Base-by-base conservation (phyloP, 2,888 invertebrate species). In the Proisotoma minuta region DNA sequence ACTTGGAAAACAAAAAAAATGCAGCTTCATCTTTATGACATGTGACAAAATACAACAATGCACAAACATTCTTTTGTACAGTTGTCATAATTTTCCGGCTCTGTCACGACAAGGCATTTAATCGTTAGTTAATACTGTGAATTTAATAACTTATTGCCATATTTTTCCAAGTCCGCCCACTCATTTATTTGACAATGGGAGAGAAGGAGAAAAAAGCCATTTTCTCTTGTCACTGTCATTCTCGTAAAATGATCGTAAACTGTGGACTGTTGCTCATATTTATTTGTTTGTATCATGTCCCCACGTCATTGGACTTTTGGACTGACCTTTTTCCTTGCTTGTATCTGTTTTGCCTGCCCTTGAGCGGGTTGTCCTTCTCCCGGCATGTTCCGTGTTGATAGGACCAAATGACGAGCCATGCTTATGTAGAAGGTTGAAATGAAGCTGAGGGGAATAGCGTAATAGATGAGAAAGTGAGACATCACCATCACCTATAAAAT, bases 381-480 rank as follows among this genome's bases (percentile, higher is more conserved):
- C 0, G 91, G 90, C 76, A 91, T 85, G 75, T 87, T 90, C 75
- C 83, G 84, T 3, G 91, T 88, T 75, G 89, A 88, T 57, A 86
- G 84, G 70, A 94, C 85, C 56, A 96, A 82, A 75, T 90, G 87
- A 2, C 87, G 81, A 0, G 95, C 94, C 88, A 95, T 96, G 73
- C 92, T 79, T 40, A 87, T 82, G 81, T 96, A 95, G 82, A 94
- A 95, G 57, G 87, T 80, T 0, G 87, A 87, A 74, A 95, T 94
- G 66, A 93, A 84, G n/a, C 84, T 78, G 73, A 95, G 79, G 0
- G 95, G 95, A 39, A 94, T 80, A 2, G 89, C 84, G 79, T 95
- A 95, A 81, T 91, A 92, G 57, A 92, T 81, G 59, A 92, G 79
- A 62, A 88, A 87, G 79, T 88, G 86, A 74, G 78, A 75, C 69